phyloP scores from a whole-genome alignment of 2,797 vertebrate species.

The Triplophysa bombifrons region DNA sequence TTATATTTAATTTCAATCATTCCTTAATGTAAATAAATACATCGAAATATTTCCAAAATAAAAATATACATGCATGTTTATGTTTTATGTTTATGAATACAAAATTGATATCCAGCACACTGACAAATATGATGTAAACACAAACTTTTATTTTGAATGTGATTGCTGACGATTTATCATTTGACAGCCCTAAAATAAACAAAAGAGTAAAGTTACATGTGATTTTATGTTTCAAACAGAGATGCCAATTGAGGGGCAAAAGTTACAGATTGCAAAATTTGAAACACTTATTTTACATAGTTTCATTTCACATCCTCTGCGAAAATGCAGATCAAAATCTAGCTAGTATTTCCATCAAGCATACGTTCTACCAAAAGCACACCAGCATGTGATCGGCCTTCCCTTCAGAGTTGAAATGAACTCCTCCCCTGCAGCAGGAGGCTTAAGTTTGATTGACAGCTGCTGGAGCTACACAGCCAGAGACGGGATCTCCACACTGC shows the following conservation, averaged over 20 bases:
- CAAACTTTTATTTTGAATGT: no score
- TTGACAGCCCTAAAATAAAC: no score
- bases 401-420: not conserved
- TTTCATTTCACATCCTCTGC: not conserved
- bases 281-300: not conserved
- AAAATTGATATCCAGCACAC: no score
- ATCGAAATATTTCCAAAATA: no score
- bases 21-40: no score
- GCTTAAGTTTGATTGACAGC: conserved; percentile 41
- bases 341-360: not conserved
- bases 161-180: no score
- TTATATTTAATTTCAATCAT: no score
- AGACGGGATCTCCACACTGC: conserved; percentile 20
- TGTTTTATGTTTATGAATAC: no score
- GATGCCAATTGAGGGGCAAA: not conserved
- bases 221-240: not conserved
- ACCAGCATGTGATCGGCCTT: not conserved
- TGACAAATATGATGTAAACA: no score
- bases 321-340: not conserved
- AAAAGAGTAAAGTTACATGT: no score
- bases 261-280: no score
- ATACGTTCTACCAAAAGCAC: not conserved
- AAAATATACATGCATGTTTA: no score
- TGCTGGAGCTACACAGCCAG: conserved; percentile 18
- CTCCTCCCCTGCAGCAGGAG: conserved; percentile 10